A percentile compares a stretch with the other conserved stretches of the same genome.
Conservation (phyloP, 92 coral and sea anemone genomes). For the Parazoanthus darwini region DNA sequence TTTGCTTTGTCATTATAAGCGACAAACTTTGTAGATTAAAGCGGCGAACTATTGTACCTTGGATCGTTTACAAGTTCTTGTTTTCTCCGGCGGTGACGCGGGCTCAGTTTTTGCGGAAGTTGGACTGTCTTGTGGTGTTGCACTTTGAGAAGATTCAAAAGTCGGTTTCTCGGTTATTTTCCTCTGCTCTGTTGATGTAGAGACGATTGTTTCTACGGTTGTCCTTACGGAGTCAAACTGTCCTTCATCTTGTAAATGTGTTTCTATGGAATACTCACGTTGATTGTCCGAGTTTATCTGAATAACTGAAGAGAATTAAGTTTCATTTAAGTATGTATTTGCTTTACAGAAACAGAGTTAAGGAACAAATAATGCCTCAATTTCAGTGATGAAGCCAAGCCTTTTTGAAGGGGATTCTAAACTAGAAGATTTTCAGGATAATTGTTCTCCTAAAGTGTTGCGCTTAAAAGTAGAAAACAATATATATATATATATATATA, state of each 20-base stretch:
- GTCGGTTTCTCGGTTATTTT: not conserved
- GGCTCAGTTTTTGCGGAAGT: not conserved
- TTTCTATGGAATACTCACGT: not conserved
- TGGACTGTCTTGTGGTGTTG: not conserved
- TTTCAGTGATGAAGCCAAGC: too few relatives aligned
- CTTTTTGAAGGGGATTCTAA: too few relatives aligned
- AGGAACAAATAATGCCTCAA: too few relatives aligned
- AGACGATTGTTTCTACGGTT: not conserved
- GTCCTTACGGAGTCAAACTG: not conserved
- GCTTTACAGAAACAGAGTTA: too few relatives aligned
- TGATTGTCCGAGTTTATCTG: not conserved
- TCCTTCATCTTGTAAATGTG: not conserved
- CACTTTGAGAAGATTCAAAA: not conserved
- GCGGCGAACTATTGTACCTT: not conserved
- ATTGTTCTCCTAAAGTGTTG: too few relatives aligned
- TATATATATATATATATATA: too few relatives aligned
- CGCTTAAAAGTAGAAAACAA: too few relatives aligned
- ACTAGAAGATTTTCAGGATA: too few relatives aligned
- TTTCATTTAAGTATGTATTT: not conserved
- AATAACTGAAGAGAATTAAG: conserved; percentile 3
- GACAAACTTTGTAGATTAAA: too few relatives aligned
- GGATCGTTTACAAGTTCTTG: not conserved
- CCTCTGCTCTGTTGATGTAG: not conserved
- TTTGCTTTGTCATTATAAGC: not conserved
- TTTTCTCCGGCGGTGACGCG: not conserved